These are phyloP conservation scores for Pitta sordida DNA, from an alignment of 2,113 vertebrate genomes.

Conservation along the genomic window DNA sequence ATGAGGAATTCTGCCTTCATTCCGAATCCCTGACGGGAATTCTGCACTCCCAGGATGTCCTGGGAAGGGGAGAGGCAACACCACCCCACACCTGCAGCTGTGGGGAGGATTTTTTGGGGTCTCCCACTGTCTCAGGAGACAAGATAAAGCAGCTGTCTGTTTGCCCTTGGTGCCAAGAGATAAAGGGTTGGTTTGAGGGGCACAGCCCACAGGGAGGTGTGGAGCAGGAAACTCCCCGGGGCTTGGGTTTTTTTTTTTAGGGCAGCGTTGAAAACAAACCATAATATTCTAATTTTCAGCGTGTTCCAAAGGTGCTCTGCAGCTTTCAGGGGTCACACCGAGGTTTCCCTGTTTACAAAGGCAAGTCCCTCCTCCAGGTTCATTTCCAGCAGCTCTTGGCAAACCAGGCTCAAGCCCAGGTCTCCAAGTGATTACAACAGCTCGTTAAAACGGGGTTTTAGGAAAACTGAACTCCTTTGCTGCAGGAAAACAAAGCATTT, in stretches of 20 bases:
- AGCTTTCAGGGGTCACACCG: neutral
- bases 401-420: neutral
- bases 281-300: fast-evolving
- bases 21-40: too few species aligned
- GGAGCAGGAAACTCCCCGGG: fast-evolving
- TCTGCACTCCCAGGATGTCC: neutral
- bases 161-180: neutral
- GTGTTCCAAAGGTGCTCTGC: fast-evolving
- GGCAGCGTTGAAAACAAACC: neutral
- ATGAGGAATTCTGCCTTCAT: too few species aligned
- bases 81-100: neutral
- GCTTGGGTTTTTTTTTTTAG: fast-evolving
- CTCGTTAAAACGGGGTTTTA: neutral
- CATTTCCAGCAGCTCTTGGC: neutral
- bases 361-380: neutral
- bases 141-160: neutral
- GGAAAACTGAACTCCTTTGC: neutral
- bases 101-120: neutral
- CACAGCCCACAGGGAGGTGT: neutral
- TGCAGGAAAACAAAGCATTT: neutral
- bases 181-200: neutral
- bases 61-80: neutral
- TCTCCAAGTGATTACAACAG: neutral
- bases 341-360: neutral
- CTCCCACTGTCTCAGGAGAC: neutral